phyloP scores from a whole-genome alignment of 2,888 invertebrate genomes.

The Anorthoa munda region DNA sequence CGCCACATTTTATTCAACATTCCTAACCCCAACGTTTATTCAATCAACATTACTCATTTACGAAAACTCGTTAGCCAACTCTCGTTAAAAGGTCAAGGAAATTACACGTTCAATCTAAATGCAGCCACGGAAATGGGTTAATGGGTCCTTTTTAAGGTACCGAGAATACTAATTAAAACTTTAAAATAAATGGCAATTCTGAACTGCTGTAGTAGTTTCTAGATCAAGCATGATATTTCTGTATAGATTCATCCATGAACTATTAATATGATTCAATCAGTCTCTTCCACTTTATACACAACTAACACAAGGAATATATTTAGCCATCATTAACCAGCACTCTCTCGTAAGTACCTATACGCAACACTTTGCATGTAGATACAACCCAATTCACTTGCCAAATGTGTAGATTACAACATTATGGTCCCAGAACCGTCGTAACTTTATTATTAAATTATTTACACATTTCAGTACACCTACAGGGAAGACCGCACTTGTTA shows the following conservation, averaged over 20 bases:
- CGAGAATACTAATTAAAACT: slow-evolving; percentile 7
- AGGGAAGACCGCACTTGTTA: slow-evolving; percentile 4
- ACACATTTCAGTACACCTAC: neutral
- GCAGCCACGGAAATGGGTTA: slow-evolving; percentile 27
- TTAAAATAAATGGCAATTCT: neutral
- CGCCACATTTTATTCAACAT: neutral
- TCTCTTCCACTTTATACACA: neutral
- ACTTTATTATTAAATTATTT: slow-evolving; percentile 32
- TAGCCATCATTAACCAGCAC: slow-evolving; percentile 5
- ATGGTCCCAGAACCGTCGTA: slow-evolving; percentile 6
- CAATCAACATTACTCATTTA: slow-evolving; percentile 22
- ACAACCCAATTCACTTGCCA: slow-evolving; percentile 11
- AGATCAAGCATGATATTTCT: too few species aligned
- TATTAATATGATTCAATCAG: neutral
- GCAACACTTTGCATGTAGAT: neutral
- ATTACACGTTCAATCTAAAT: slow-evolving; percentile 29
- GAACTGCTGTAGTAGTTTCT: neutral
- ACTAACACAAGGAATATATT: neutral
- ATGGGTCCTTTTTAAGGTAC: slow-evolving; percentile 14
- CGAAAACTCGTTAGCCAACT: slow-evolving; percentile 53
- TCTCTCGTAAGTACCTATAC: neutral
- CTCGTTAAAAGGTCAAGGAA: slow-evolving; percentile 27
- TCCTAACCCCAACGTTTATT: slow-evolving; percentile 15
- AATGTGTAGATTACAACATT: slow-evolving; percentile 13
- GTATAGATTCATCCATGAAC: neutral